Evolutionary conservation across 2,888 invertebrate genomes (phyloP).

Genomic region (Seira ritae): DNA sequence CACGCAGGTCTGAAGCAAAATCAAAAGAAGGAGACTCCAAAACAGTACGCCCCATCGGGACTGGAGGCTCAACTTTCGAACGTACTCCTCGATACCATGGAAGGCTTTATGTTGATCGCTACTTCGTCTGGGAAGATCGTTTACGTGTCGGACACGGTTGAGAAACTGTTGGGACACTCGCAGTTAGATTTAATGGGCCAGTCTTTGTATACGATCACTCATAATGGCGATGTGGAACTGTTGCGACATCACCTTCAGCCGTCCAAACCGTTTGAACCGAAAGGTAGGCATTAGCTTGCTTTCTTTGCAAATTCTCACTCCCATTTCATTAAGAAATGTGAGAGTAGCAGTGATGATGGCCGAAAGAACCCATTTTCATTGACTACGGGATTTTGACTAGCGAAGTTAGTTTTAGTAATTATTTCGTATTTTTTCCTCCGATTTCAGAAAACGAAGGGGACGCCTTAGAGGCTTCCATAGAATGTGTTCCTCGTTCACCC

Average conservation of each 20-base stretch:
- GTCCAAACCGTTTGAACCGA: slow-evolving; percentile 69
- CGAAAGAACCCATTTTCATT: too few relatives aligned
- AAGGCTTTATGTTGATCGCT: slow-evolving; percentile 88
- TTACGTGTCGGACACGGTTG: slow-evolving; percentile 89
- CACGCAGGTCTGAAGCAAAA: slow-evolving; percentile 72
- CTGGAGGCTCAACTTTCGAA: slow-evolving; percentile 73
- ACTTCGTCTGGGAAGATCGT: slow-evolving; percentile 90
- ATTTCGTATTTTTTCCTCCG: not conserved
- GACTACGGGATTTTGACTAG: not conserved
- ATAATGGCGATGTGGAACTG: slow-evolving; percentile 85
- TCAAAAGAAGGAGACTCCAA: slow-evolving; percentile 64
- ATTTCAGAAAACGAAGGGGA: slow-evolving; percentile 60
- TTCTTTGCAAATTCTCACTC: not conserved
- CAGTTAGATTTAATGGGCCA: slow-evolving; percentile 90
- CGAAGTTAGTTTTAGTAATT: slow-evolving; percentile 4
- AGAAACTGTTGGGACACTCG: slow-evolving; percentile 89
- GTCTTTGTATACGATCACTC: slow-evolving; percentile 87
- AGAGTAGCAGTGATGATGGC: too few relatives aligned
- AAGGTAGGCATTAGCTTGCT: slow-evolving; percentile 49
- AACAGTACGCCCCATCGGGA: slow-evolving; percentile 47
- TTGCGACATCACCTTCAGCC: slow-evolving; percentile 73
- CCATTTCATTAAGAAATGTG: not conserved
- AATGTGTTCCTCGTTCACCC: slow-evolving; percentile 73
- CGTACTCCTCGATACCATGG: slow-evolving; percentile 77
- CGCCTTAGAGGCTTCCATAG: slow-evolving; percentile 58